Base-by-base conservation (phyloP, 2,797 vertebrate genomes). In the Merluccius polli region DNA sequence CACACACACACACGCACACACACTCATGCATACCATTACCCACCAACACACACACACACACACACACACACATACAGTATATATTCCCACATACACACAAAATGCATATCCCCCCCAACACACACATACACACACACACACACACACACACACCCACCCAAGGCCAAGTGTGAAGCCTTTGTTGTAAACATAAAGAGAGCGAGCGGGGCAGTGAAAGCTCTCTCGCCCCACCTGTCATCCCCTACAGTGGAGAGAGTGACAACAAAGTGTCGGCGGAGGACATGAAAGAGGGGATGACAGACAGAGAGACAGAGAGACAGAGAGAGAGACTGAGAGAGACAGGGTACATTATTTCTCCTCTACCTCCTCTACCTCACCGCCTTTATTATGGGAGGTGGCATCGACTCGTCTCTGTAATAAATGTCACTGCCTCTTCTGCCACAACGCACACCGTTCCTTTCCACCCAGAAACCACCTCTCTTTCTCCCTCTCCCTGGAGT, bases 381-480 rank as follows among this genome's bases (percentile, higher is more conserved):
- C 80, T 87, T 86, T 89, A 89, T 87, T 84, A 82, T 29, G 75
- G 76, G 75, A 59, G 72, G 78, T 84, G 73, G 85, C 79, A 71
- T 31, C 6, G 30, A 15, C 31, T 31, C 12, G 13, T 31, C 29
- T 30, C 63, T 41, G 29, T 81, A 79, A 79, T 89, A 88, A 93
- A 92, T 91, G 92, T 91, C 90, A 91, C 84, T 70, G 88, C 83
- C 78, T 85, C 79, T 81, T 80, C 88, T 82, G 69, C 52, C 73
- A 80, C 81, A 33, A 72, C 70, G 15, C 41, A 44, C 4, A 27
- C 80, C 9, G 52, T 82, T 84, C 76, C 85, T 88, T 84, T 86
- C 84, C 76, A 82, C 71, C 80, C 76, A 71, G 86, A 79, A 85
- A 84, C 80, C 13, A 74, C 74, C 81, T 82, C 2, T 16, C 76